Evolutionary conservation across 2,797 vertebrate genomes (phyloP), one percentile per base, ranked within the genome.

Genomic region (Pseudochirops cupreus): DNA sequence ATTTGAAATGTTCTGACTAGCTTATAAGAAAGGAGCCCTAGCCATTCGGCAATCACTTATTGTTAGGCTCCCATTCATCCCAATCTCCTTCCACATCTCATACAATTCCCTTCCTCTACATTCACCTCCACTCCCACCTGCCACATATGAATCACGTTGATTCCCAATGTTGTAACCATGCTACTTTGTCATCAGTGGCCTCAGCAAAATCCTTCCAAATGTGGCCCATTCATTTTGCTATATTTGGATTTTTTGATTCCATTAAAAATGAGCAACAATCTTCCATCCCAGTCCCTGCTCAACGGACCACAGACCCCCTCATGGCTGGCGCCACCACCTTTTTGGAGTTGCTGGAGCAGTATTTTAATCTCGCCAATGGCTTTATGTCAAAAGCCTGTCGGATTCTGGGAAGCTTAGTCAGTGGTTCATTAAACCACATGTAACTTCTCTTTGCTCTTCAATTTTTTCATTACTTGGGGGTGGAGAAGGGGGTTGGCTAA

Each of bases 401-500:
- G 94, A 95, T 94, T 93, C 94, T 58, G 57, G 13, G 91, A 93
- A 62, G 96, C 91, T 58, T 95, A 95, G 57, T 94, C 90, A 57
- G 87, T 91, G 90, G 94, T 95, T 96, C 90, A 91, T 91, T 94
- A 96, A 97, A 95, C 94, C 94, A 96, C 90, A 87, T 18, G 56
- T 95, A 97, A 94, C 93, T 95, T 95, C 91, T 97, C 39, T 94
- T 97, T 95, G 97, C 94, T 58, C 90, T 97, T 97, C 82, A 91
- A 91, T n/a, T 95, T 96, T 97, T 96, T 97, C 95, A 97, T 98
- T 97, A 97, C 95, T 95, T 95, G 94, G 92, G 96, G 97, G 97
- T 97, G 95, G 94, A 98, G 96, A 92, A 56, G 1, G 46, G 87
- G 94, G 95, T 96, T 95, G 53, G 28, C 50, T 92, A 97, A 91